These are phyloP conservation scores for Synergus umbraculus DNA, from an alignment of 2,888 invertebrate species.

Conservation along the genomic window DNA sequence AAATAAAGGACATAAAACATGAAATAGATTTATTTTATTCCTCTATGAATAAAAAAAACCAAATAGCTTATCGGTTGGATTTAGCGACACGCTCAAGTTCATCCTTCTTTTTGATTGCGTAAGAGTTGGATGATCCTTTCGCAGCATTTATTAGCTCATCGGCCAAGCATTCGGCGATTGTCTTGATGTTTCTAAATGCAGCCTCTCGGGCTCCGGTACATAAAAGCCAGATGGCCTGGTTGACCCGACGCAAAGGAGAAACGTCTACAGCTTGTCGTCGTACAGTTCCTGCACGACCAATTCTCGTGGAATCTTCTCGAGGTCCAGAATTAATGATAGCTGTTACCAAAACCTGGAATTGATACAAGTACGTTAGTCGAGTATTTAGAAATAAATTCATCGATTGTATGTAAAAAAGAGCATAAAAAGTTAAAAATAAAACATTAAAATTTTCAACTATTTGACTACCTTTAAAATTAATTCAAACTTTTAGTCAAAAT, in stretches of 20 bases:
- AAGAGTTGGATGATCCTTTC: constrained; percentile 99
- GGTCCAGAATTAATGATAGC: constrained; percentile 99
- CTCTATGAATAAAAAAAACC: background rate
- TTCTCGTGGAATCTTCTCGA: constrained; percentile 99
- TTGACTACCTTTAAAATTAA: background rate
- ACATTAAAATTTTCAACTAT: background rate
- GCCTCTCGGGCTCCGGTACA: constrained; percentile 99
- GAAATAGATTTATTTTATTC: constrained; percentile 1
- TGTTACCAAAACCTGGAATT: constrained; percentile 90
- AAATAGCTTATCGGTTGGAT: constrained; percentile 95
- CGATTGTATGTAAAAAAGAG: too few species aligned
- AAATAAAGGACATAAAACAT: background rate
- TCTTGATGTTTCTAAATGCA: constrained; percentile 99
- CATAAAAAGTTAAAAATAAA: background rate
- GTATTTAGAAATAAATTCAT: too few species aligned
- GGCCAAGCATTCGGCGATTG: constrained; percentile 99
- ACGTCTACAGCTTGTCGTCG: constrained; percentile 99
- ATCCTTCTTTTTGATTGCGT: constrained; percentile 99
- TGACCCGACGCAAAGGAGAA: constrained; percentile 97
- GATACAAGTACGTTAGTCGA: too few species aligned
- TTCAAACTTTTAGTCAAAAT: constrained; percentile 21
- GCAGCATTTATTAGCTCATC: constrained; percentile 99
- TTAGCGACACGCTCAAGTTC: constrained; percentile 99
- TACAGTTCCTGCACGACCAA: constrained; percentile 99
- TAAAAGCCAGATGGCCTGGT: constrained; percentile 99